Base-by-base conservation (phyloP, 2,797 vertebrate species). In the Lithobates sylvaticus region DNA sequence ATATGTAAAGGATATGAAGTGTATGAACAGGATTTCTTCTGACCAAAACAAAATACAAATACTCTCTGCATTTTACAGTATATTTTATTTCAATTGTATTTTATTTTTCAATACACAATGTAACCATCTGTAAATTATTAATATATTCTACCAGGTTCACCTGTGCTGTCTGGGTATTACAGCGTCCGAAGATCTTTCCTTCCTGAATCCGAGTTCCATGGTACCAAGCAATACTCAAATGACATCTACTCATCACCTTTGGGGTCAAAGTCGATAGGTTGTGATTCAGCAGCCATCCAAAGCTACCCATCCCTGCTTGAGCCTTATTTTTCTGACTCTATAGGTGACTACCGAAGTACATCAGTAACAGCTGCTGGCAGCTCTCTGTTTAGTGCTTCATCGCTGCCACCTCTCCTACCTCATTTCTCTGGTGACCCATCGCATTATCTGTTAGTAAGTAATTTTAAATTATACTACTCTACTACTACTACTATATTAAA, bases 231-330 rank as follows among this genome's bases (percentile, higher is more conserved):
- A 88, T 94, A 96, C 88, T 90, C 93, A 0, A 86, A 92, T 0
- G 97, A 99, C 1, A 84, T 91, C 73, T 97, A 95, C 87, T 76
- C 94, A 0, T 91, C 96, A 39, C 27, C 93, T 0, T 86, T 95
- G 50, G 93, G 90, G 1, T 91, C 92, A 18, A 99, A 98, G 87
- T 86, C 96, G 44, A 93, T 98, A 81, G 84, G 94, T 5, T 96
- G 95, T 0, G 97, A 99, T 3, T 73, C 95, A 3, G 90, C 95
- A 0, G 34, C 91, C 0, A 90, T 94, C 70, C 92, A 91, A 84
- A 92, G 94, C 78, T 97, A 96, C 91, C 88, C 95, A 0, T 92
- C 95, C 0, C 93, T 97, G 16, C 95, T 97, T n/a, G 98, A 99
- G 86, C 92, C 95, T 50, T 96, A 95, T 88, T 94, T 96, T 90